Evolutionary conservation across 2,797 vertebrate species (phyloP).

Genomic region (Chloroceryle amazona): DNA sequence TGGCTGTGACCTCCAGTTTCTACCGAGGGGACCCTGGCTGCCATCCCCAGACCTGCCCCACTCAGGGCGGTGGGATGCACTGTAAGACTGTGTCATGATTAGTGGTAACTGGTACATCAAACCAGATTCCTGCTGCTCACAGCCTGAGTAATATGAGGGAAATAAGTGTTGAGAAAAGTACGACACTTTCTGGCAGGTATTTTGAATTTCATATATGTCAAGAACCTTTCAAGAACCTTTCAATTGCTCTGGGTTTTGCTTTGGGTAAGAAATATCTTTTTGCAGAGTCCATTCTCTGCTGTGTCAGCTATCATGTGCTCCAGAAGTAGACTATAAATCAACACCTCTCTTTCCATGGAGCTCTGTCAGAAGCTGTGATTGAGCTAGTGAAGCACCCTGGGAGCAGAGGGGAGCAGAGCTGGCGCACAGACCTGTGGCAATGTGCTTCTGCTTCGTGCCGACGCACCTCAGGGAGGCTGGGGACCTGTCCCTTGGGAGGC

Average conservation of each 20-base stretch:
- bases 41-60: no score
- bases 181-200: background rate
- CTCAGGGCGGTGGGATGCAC: no score
- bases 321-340: background rate
- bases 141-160: background rate
- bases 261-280: background rate
- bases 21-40: no score
- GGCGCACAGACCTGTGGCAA: accelerated
- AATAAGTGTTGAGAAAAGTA: background rate
- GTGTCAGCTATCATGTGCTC: background rate
- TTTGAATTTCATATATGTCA: background rate
- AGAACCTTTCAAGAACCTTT: background rate
- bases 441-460: accelerated
- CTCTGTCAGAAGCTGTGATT: background rate
- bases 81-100: background rate
- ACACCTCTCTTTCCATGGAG: background rate
- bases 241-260: background rate
- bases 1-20: background rate
- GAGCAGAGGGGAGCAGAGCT: background rate
- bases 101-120: background rate
- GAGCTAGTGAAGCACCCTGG: background rate
- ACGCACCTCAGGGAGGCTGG: accelerated
- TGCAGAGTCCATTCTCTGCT: background rate
- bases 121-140: background rate
- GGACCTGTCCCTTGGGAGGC: background rate